These are phyloP conservation scores for Arion vulgaris DNA, from an alignment of 1,140 invertebrate species.

Conservation along the genomic window DNA sequence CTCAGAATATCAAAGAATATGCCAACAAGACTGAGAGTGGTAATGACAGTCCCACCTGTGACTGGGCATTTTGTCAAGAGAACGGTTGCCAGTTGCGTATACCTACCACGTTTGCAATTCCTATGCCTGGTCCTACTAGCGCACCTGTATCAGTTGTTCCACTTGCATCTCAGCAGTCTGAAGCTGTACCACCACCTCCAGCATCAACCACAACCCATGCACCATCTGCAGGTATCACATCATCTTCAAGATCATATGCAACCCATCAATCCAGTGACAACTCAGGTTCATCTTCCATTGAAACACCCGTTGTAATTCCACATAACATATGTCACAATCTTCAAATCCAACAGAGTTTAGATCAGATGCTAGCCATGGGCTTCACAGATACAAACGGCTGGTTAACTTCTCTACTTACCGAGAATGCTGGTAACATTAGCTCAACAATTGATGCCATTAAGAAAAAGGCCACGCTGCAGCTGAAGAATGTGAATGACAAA, in stretches of 20 bases:
- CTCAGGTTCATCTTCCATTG: neutral
- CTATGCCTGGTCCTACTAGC: slow-evolving; percentile 19
- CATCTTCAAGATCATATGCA: too few relatives aligned
- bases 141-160: neutral
- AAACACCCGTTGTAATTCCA: neutral
- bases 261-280: neutral
- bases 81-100: neutral
- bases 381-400: slow-evolving; percentile 83
- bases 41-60: too few relatives aligned
- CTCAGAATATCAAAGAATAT: too few relatives aligned
- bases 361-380: slow-evolving; percentile 86
- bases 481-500: neutral
- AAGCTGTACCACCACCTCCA: neutral
- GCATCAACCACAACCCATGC: neutral
- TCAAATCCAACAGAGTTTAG: slow-evolving; percentile 69
- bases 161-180: neutral
- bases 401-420: slow-evolving; percentile 76
- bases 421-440: slow-evolving; percentile 81
- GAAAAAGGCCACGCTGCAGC: slow-evolving; percentile 41
- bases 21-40: too few relatives aligned
- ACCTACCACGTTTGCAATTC: neutral
- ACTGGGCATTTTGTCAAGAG: too few relatives aligned
- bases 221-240: too few relatives aligned
- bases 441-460: slow-evolving; percentile 80
- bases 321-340: too few relatives aligned